phyloP scores from a whole-genome alignment of 2,113 vertebrate genomes.

The Grus americana region DNA sequence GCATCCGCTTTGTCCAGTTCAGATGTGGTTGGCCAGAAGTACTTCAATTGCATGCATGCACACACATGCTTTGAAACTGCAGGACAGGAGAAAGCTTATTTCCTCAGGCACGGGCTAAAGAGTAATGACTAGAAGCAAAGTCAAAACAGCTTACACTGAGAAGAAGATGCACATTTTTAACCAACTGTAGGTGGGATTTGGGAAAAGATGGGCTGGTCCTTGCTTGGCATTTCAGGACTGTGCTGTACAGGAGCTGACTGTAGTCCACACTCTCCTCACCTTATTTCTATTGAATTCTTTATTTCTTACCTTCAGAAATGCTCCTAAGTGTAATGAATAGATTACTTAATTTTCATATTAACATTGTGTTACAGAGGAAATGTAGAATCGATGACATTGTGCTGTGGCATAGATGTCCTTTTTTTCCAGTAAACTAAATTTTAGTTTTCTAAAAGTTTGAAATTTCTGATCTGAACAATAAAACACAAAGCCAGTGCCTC shows the following conservation, averaged over 20 bases:
- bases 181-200: not conserved
- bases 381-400: too few relatives aligned
- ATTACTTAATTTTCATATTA: not conserved
- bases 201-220: not conserved
- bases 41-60: not conserved
- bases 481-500: not conserved
- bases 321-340: not conserved
- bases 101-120: not conserved
- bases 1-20: not conserved
- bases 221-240: not conserved
- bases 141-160: not conserved
- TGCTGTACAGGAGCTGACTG: not conserved
- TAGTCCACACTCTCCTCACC: not conserved
- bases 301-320: not conserved
- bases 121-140: not conserved
- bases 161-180: not conserved
- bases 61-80: not conserved
- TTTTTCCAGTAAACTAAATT: not conserved
- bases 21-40: not conserved
- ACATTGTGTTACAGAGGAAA: not conserved
- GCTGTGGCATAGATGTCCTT: not conserved
- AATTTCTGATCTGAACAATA: not conserved
- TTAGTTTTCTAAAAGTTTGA: not conserved
- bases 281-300: not conserved
- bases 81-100: not conserved